Conservation (phyloP, 2,888 invertebrate species). For the Watsonalla binaria region DNA sequence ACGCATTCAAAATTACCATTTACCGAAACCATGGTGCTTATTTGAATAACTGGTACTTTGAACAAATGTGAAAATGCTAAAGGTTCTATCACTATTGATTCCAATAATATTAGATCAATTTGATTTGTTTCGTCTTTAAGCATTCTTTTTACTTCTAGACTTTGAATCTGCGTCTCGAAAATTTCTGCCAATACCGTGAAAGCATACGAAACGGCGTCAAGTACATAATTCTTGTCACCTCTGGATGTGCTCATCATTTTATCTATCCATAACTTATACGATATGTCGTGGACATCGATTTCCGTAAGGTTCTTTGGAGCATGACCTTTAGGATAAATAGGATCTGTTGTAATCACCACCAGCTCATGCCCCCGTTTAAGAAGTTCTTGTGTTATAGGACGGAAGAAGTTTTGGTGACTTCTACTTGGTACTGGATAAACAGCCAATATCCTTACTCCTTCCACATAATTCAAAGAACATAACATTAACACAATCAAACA, state of each 20-base stretch:
- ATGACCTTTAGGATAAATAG: conserved; percentile 35
- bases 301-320: conserved; percentile 49
- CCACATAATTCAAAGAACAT: not conserved
- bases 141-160: conserved; percentile 20
- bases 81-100: conserved; percentile 19
- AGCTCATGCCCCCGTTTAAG: conserved; percentile 62
- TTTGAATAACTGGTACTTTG: conserved; percentile 31
- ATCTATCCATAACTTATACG: conserved; percentile 27
- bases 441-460: conserved; percentile 28
- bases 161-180: conserved; percentile 11
- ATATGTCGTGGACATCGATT: conserved; percentile 48
- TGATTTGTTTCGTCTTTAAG: conserved; percentile 19
- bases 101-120: conserved; percentile 35
- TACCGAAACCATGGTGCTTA: conserved; percentile 33
- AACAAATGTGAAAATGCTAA: conserved; percentile 23
- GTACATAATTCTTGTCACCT: conserved; percentile 11
- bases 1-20: conserved; percentile 6
- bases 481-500: too few relatives aligned
- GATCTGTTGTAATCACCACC: conserved; percentile 55
- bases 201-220: conserved; percentile 4
- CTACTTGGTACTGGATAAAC: conserved; percentile 54
- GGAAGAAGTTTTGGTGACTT: conserved; percentile 64
- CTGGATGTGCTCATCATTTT: conserved; percentile 6
- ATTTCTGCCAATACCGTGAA: conserved; percentile 5
- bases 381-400: conserved; percentile 50